A percentile compares a stretch with the other conserved stretches of the same genome.
These are phyloP conservation scores for Seriola aureovittata DNA, from an alignment of 2,113 vertebrate species.

Conservation along the genomic window DNA sequence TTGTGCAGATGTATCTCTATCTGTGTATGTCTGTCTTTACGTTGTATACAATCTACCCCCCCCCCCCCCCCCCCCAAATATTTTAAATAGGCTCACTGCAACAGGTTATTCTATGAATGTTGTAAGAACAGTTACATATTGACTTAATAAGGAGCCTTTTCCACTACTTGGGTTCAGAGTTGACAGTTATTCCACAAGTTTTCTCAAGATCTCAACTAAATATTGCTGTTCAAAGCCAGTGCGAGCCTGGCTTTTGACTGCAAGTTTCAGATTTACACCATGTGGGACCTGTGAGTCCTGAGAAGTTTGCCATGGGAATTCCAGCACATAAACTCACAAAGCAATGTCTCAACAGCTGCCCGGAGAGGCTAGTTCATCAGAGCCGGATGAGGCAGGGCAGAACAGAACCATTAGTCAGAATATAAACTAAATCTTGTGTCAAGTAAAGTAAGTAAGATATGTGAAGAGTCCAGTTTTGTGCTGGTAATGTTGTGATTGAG, in stretches of 20 bases:
- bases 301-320: slow-evolving; percentile 25
- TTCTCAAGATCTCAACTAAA: slow-evolving; percentile 16
- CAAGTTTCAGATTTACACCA: slow-evolving; percentile 31
- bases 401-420: slow-evolving; percentile 8
- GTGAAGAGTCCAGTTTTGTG: background rate
- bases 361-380: slow-evolving; percentile 16
- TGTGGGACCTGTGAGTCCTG: slow-evolving; percentile 23
- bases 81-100: too few relatives aligned
- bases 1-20: background rate
- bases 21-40: background rate
- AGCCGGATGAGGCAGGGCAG: background rate
- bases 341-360: slow-evolving; percentile 10
- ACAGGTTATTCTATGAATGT: too few relatives aligned
- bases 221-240: background rate
- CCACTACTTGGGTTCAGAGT: background rate
- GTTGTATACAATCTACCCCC: background rate
- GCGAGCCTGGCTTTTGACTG: background rate
- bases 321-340: slow-evolving; percentile 8
- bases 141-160: background rate
- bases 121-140: background rate
- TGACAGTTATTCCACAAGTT: background rate
- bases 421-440: slow-evolving; percentile 6
- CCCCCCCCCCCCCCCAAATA: too few relatives aligned
- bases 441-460: background rate
- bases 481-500: background rate